phyloP scores from a whole-genome alignment of 2,797 vertebrate species.

The Erithacus rubecula region DNA sequence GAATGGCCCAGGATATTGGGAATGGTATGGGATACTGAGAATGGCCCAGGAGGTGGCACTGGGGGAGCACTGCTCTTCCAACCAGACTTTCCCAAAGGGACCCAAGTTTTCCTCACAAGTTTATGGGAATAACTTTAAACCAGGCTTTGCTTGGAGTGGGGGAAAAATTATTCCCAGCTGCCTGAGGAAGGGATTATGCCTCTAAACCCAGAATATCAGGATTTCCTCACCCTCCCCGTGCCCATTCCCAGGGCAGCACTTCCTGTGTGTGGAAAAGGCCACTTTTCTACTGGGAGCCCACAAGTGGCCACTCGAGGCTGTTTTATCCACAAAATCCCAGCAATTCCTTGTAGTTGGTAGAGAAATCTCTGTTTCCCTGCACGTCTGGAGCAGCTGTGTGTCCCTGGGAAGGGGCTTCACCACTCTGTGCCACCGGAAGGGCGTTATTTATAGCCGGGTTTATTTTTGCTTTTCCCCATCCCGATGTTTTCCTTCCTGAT shows the following conservation, averaged over 20 bases:
- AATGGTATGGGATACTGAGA: neutral
- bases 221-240: neutral
- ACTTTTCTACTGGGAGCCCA: neutral
- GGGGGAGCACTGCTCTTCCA: neutral
- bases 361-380: neutral
- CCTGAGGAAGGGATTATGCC: neutral
- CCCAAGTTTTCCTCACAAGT: rapidly evolving
- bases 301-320: neutral
- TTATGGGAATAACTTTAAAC: neutral
- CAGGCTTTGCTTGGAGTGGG: neutral
- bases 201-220: rapidly evolving
- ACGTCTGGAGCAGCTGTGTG: neutral
- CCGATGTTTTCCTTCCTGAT: conserved; percentile 48
- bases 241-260: rapidly evolving
- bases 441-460: conserved; percentile 33
- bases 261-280: neutral
- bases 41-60: neutral
- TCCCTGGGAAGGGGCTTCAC: conserved; percentile 45
- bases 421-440: neutral
- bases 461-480: conserved; percentile 51
- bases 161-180: neutral
- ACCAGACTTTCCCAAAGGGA: neutral
- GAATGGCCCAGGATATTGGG: neutral
- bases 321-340: neutral
- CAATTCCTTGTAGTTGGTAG: neutral